Base-by-base conservation (phyloP, 2,113 vertebrate genomes). In the Otocyon megalotis region DNA sequence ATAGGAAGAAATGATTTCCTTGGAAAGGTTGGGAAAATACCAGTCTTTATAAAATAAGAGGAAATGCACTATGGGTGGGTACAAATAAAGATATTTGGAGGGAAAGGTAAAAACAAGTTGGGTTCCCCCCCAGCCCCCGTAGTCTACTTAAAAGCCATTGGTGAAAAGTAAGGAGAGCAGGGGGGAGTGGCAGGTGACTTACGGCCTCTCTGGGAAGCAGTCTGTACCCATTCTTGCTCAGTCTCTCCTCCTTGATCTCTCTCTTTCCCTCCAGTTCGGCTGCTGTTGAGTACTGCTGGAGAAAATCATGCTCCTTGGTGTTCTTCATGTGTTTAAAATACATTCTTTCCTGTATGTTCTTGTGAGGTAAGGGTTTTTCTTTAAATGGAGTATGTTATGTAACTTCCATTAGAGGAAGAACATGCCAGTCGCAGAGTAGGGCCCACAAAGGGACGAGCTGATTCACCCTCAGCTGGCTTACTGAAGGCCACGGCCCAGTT, bases 261-360 rank as follows among this genome's bases (percentile, higher is more conserved):
- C 37, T 67, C 30, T 81, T 69, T 80, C 28, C 58, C 8, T 92
- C 19, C 14, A 54, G 28, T 56, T 69, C 37, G 76, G 74, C 30
- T 94, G 11, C 56, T 63, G 16, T 19, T 72, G 24, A 95, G 17
- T 26, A 24, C 22, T 76, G 60, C 43, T 65, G 14, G 5, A 86
- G 48, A 76, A 88, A 77, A 60, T 56, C 56, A 65, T 26, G 58
- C 65, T 37, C 32, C 37, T 32, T 77, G 62, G 7, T 90, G 4
- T 87, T 94, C 87, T 69, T 62, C 81, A 86, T 80, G 11, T 84
- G 48, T 69, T 90, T 71, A 60, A 77, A 81, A 71, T 48, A 35
- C 63, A 56, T 69, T 56, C 6, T 74, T 43, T 85, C 13, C 37
- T 87, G 16, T 67, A 22, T 82, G 16, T 93, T 87, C 30, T 90